phyloP scores from a whole-genome alignment of 2,113 vertebrate genomes.

The Fulica atra region DNA sequence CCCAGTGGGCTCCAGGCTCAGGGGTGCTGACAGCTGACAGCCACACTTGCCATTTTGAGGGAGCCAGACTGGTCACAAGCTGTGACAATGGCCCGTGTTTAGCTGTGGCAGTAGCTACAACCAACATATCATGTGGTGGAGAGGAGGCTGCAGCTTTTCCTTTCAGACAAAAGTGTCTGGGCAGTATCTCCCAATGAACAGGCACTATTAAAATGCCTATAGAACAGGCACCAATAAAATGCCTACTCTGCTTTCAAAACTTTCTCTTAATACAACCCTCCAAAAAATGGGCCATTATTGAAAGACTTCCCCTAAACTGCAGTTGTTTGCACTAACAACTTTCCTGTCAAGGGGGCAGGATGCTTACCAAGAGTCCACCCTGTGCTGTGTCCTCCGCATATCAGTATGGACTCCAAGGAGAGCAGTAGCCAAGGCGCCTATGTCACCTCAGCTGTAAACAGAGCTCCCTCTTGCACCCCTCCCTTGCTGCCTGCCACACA shows the following conservation, averaged over 20 bases:
- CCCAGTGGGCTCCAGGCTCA: fast-evolving
- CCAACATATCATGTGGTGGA: background rate
- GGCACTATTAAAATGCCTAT: no score
- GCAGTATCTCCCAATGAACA: background rate
- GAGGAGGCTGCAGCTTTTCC: background rate
- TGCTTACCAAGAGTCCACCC: background rate
- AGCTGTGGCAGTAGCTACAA: background rate
- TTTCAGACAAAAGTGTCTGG: background rate
- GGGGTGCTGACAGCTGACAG: background rate
- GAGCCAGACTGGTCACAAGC: background rate
- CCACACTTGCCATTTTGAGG: background rate
- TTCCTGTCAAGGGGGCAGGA: background rate
- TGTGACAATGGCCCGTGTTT: fast-evolving
- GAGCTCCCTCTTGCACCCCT: background rate
- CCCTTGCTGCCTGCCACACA: constrained; percentile 10
- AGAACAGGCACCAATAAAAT: background rate
- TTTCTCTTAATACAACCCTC: background rate
- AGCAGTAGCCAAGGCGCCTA: background rate
- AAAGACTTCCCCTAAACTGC: background rate
- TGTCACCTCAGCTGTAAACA: background rate
- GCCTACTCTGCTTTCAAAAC: background rate
- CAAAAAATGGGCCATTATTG: background rate
- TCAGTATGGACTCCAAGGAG: background rate
- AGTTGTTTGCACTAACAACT: background rate
- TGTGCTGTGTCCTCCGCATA: background rate